Conservation (phyloP, 2,888 invertebrate species). For the Vesta saturnalis region DNA sequence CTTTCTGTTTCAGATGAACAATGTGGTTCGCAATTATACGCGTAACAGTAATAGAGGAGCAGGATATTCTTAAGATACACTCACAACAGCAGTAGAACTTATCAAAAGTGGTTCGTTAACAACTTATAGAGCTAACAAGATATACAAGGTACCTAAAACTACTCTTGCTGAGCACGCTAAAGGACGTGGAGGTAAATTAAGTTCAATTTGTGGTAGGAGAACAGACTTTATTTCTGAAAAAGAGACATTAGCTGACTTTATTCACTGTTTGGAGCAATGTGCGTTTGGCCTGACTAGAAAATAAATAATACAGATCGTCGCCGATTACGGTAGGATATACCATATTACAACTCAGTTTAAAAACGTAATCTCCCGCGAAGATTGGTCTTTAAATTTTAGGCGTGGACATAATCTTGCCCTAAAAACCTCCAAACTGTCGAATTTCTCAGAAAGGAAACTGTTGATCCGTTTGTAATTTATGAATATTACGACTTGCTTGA, state of each 20-base stretch:
- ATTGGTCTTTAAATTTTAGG: conserved; percentile 48
- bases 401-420: conserved; percentile 42
- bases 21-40: too few relatives aligned
- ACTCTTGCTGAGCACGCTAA: conserved; percentile 29
- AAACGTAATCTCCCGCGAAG: conserved; percentile 45
- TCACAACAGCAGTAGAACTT: conserved; percentile 24
- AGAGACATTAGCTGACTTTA: conserved; percentile 36
- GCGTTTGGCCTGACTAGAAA: conserved; percentile 53
- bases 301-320: conserved; percentile 50
- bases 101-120: conserved; percentile 26
- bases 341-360: conserved; percentile 45
- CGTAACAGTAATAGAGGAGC: conserved; percentile 10
- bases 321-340: too few relatives aligned
- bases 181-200: conserved; percentile 30
- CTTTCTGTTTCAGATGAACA: too few relatives aligned
- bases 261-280: conserved; percentile 50
- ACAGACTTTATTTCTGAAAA: conserved; percentile 27
- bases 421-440: conserved; percentile 45
- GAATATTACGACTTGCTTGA: conserved; percentile 27
- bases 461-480: conserved; percentile 44
- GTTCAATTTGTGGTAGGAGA: conserved; percentile 30
- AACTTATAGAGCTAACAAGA: conserved; percentile 27
- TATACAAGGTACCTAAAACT: conserved; percentile 28
- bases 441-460: too few relatives aligned
- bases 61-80: conserved; percentile 22